Conservation (phyloP, 2,797 vertebrate species). For the Periophthalmus magnuspinnatus region DNA sequence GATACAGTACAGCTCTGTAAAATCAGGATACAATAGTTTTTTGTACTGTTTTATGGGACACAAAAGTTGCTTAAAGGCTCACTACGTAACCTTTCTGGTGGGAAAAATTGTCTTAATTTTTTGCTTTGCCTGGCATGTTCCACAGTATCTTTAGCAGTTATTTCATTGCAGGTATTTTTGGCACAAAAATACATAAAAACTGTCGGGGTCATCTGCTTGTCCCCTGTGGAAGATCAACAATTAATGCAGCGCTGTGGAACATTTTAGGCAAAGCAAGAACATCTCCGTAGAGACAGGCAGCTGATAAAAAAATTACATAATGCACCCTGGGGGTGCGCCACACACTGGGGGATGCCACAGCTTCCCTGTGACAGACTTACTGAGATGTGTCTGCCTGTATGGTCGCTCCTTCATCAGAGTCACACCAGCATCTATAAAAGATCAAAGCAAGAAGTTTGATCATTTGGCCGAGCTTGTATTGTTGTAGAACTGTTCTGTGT, state of each 20-base stretch:
- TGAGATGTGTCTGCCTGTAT: not conserved
- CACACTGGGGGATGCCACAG: not conserved
- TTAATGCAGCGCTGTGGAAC: not conserved
- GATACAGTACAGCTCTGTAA: not conserved
- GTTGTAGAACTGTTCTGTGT: conserved; percentile 20
- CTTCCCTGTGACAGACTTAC: not conserved
- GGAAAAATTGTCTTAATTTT: too few species aligned
- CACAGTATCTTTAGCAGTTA: not conserved
- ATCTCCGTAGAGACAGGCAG: not conserved
- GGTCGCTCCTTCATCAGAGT: not conserved
- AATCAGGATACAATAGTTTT: not conserved
- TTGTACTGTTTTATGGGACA: too few species aligned
- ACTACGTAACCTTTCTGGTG: not conserved
- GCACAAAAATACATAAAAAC: not conserved
- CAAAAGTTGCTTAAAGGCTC: not conserved
- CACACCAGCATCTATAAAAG: not conserved
- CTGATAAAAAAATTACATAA: not conserved
- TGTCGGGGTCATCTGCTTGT: not conserved
- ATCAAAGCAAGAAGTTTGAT: not conserved
- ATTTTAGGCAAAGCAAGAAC: not conserved
- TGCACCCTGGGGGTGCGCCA: not conserved
- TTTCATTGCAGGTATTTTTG: not conserved
- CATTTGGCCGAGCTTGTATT: not conserved
- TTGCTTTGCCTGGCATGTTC: not conserved
- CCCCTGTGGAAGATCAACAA: not conserved